These are phyloP conservation scores for Calidris pugnax DNA, from an alignment of 2,113 vertebrate genomes.

Conservation along the genomic window DNA sequence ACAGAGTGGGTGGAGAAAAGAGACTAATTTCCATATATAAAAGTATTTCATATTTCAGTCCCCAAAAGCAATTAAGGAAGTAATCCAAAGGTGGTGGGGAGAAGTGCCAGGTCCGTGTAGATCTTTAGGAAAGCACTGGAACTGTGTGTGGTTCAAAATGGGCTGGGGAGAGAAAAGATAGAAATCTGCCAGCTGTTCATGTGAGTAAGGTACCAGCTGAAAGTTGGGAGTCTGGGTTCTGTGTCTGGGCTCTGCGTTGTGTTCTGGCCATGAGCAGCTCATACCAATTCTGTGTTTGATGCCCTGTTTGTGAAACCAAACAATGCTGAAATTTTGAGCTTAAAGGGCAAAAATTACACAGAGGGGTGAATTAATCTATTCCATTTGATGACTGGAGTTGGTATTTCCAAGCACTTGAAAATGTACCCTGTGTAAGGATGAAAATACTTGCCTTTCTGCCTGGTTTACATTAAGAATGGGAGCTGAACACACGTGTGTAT, in stretches of 20 bases:
- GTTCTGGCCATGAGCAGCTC: background rate
- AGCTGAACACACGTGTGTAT: background rate
- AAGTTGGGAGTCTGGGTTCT: background rate
- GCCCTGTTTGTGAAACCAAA: background rate
- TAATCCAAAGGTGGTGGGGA: background rate
- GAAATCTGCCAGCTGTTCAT: background rate
- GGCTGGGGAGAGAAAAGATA: background rate
- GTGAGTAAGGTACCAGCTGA: background rate
- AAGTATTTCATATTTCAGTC: background rate
- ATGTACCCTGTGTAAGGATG: background rate
- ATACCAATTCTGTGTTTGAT: background rate
- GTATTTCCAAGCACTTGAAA: background rate
- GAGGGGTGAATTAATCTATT: background rate
- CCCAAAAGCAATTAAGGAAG: background rate
- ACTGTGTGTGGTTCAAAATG: background rate
- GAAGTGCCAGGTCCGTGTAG: background rate
- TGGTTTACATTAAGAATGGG: background rate
- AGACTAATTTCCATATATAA: background rate
- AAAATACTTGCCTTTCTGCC: background rate
- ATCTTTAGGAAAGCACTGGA: background rate
- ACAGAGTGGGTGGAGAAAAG: background rate
- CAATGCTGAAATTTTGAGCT: fast-evolving
- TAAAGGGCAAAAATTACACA: background rate
- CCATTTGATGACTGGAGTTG: background rate
- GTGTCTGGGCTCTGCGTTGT: background rate